Conservation (phyloP, 2,797 vertebrate genomes). For the Karalla daura region DNA sequence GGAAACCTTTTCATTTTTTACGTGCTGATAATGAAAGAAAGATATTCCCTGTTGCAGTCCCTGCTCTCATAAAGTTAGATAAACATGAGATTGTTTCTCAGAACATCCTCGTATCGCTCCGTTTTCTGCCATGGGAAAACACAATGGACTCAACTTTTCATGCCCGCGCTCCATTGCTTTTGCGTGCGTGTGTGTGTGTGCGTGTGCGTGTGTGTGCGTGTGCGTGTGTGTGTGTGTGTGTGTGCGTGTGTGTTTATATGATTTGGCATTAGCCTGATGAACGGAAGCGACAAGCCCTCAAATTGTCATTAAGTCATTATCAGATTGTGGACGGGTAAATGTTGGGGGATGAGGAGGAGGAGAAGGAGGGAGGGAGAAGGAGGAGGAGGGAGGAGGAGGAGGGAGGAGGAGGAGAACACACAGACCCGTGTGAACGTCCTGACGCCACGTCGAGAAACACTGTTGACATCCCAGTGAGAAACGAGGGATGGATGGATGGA, state of each 20-base stretch:
- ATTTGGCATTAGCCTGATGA: neutral
- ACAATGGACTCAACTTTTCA: neutral
- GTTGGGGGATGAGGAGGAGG: neutral
- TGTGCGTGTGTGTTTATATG: neutral
- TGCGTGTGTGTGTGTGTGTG: neutral
- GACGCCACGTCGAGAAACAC: too few relatives aligned
- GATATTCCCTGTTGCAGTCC: neutral
- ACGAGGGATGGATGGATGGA: constrained; percentile 38
- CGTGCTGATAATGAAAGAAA: neutral
- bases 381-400: neutral
- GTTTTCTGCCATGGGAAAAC: constrained; percentile 2
- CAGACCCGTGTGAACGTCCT: constrained; percentile 46
- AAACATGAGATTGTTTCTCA: constrained; percentile 7
- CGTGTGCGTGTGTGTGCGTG: neutral
- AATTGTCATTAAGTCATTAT: constrained; percentile 1
- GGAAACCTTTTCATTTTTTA: constrained; percentile 21
- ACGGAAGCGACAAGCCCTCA: neutral
- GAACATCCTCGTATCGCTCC: neutral
- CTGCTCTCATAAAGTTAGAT: neutral
- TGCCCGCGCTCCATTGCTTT: too few relatives aligned
- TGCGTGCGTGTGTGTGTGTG: neutral
- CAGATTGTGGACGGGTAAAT: neutral
- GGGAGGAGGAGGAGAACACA: constrained; percentile 1
- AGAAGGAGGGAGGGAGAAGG: neutral
- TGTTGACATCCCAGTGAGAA: too few relatives aligned